phyloP scores from a whole-genome alignment of 2,888 invertebrate species.

The Salticus scenicus region DNA sequence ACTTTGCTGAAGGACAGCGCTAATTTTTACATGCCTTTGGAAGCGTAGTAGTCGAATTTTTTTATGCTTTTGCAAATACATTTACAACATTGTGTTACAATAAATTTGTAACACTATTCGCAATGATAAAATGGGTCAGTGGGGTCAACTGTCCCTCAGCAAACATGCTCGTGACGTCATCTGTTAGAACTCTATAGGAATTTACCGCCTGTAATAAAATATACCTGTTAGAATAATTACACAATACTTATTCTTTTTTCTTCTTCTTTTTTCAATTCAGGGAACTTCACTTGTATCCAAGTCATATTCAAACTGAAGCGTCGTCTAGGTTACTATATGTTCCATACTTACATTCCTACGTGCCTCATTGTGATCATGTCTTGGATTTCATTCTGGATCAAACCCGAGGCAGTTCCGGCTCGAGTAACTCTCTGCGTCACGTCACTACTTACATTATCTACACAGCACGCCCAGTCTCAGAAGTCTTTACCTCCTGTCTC shows the following conservation, averaged over 20 bases:
- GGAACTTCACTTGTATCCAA: slow-evolving; percentile 94
- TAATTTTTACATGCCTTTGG: too few species aligned
- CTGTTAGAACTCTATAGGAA: too few species aligned
- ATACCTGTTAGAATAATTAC: too few species aligned
- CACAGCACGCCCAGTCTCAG: slow-evolving; percentile 94
- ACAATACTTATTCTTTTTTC: background rate
- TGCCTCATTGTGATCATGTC: slow-evolving; percentile 95
- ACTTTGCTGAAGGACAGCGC: too few species aligned
- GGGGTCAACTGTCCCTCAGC: too few species aligned
- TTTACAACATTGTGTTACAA: too few species aligned
- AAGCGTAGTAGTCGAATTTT: too few species aligned
- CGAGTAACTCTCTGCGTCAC: slow-evolving; percentile 94
- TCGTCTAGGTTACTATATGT: slow-evolving; percentile 90
- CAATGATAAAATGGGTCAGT: too few species aligned
- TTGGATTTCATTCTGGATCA: slow-evolving; percentile 97
- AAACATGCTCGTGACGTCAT: too few species aligned
- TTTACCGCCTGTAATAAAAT: too few species aligned
- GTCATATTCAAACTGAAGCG: slow-evolving; percentile 89
- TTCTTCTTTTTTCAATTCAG: slow-evolving; percentile 77
- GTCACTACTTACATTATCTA: slow-evolving; percentile 89
- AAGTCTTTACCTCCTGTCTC: slow-evolving; percentile 95
- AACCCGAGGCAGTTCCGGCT: slow-evolving; percentile 94
- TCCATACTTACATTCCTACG: slow-evolving; percentile 94
- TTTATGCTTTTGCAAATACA: too few species aligned
- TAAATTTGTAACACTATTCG: too few species aligned